Evolutionary conservation across 2,113 vertebrate species (phyloP).

Genomic region (Pica pica): DNA sequence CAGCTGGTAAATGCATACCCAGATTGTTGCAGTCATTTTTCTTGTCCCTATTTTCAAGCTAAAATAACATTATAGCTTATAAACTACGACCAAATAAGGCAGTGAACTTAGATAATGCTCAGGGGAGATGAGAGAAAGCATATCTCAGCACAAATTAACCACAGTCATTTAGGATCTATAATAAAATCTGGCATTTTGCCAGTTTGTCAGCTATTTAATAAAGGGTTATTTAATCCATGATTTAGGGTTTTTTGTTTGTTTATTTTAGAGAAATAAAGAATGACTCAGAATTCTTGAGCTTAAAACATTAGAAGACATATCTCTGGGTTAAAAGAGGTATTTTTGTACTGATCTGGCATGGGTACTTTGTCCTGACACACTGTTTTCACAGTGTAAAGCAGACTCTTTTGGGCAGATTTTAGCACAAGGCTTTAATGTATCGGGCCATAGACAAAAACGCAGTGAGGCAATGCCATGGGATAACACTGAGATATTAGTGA

Average conservation of each 20-base stretch:
- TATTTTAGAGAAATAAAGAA: neutral
- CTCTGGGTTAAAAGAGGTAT: neutral
- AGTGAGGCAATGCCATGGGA: neutral
- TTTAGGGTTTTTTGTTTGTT: neutral
- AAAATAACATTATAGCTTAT: slow-evolving; percentile 6
- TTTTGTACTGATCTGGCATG: neutral
- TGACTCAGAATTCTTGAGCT: neutral
- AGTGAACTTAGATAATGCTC: neutral
- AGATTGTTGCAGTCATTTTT: neutral
- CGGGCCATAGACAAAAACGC: neutral
- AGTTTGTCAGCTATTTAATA: neutral
- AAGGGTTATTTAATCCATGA: neutral
- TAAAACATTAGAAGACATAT: neutral
- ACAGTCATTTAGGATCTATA: neutral
- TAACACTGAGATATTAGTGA: neutral
- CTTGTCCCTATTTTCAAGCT: neutral
- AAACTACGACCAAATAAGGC: neutral
- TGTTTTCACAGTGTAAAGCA: neutral
- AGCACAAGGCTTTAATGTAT: neutral
- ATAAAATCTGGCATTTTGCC: neutral
- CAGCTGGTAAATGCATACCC: neutral
- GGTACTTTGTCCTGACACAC: neutral
- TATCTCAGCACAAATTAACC: neutral
- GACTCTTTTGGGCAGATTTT: neutral
- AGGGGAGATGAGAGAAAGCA: neutral